Percentiles rank a stretch among this genome's conserved stretches.
Conservation (phyloP, 2,113 vertebrate species). For the Morone saxatilis region DNA sequence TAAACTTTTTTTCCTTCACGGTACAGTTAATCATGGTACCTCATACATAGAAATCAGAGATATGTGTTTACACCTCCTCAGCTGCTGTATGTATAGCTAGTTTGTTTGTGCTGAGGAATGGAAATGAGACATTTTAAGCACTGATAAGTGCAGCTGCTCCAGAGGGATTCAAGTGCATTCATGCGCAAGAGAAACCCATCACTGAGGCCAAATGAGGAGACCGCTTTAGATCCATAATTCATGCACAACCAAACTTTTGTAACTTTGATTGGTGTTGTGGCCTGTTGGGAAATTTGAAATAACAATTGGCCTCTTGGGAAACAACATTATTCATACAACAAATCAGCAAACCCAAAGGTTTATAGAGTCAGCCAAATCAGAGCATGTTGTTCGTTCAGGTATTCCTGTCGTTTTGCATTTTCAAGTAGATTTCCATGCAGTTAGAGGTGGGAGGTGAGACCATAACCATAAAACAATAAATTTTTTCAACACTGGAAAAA, state of each 20-base stretch:
- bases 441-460: not conserved
- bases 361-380: not conserved
- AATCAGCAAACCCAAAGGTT: not conserved
- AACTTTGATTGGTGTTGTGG: constrained; percentile 13
- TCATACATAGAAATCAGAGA: not conserved
- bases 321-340: not conserved
- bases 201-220: constrained; percentile 34
- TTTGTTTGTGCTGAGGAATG: constrained; percentile 10
- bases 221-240: constrained; percentile 5
- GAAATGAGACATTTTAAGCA: constrained; percentile 7
- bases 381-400: not conserved
- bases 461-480: not conserved
- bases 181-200: constrained; percentile 43
- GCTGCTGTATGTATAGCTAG: not conserved
- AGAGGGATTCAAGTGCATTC: constrained; percentile 26
- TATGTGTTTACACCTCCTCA: not conserved
- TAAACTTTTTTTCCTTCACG: not conserved
- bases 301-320: not conserved
- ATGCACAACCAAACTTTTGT: constrained; percentile 1
- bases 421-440: not conserved
- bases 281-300: constrained; percentile 23
- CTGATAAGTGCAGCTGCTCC: constrained; percentile 23
- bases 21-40: not conserved
- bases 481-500: not conserved
- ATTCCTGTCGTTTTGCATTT: not conserved